phyloP scores from a whole-genome alignment of 2,888 invertebrate species.

The Melitaea athalia region DNA sequence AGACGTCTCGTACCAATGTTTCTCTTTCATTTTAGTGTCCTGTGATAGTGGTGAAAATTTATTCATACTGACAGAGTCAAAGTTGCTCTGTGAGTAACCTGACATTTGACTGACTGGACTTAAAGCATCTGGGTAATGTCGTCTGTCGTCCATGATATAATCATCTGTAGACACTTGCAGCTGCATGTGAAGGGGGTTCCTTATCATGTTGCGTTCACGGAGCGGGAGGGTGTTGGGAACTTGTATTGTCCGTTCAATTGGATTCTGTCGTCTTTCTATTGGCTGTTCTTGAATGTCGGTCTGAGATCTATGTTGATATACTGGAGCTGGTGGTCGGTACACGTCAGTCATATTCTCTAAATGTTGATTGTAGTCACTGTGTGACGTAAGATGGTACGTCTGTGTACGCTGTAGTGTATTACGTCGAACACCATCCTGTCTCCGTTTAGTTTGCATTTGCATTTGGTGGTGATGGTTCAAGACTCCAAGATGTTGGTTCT shows the following conservation, averaged over 20 bases:
- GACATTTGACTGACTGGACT: slow-evolving; percentile 75
- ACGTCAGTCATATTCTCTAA: slow-evolving; percentile 68
- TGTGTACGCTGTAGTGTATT: slow-evolving; percentile 77
- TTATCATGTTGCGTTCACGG: slow-evolving; percentile 65
- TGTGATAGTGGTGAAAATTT: slow-evolving; percentile 74
- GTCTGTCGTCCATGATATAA: slow-evolving; percentile 60
- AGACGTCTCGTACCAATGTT: slow-evolving; percentile 87
- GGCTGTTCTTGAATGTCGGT: slow-evolving; percentile 69
- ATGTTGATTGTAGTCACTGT: slow-evolving; percentile 77
- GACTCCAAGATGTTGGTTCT: slow-evolving; percentile 71
- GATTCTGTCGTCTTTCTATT: slow-evolving; percentile 55
- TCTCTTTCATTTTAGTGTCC: slow-evolving; percentile 79
- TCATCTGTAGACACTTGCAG: slow-evolving; percentile 76
- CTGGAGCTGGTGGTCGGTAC: slow-evolving; percentile 59
- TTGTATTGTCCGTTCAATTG: slow-evolving; percentile 59
- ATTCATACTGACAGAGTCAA: slow-evolving; percentile 71
- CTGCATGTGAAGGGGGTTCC: slow-evolving; percentile 69
- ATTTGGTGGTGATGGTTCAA: slow-evolving; percentile 68
- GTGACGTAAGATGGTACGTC: slow-evolving; percentile 77
- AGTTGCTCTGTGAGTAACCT: slow-evolving; percentile 65
- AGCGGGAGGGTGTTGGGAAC: slow-evolving; percentile 73
- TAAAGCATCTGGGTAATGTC: slow-evolving; percentile 63
- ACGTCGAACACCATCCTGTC: slow-evolving; percentile 65
- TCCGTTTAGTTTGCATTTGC: slow-evolving; percentile 61
- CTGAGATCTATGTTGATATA: slow-evolving; percentile 72